Base-by-base conservation (phyloP, 2,797 vertebrate species). In the Falco rusticolus region DNA sequence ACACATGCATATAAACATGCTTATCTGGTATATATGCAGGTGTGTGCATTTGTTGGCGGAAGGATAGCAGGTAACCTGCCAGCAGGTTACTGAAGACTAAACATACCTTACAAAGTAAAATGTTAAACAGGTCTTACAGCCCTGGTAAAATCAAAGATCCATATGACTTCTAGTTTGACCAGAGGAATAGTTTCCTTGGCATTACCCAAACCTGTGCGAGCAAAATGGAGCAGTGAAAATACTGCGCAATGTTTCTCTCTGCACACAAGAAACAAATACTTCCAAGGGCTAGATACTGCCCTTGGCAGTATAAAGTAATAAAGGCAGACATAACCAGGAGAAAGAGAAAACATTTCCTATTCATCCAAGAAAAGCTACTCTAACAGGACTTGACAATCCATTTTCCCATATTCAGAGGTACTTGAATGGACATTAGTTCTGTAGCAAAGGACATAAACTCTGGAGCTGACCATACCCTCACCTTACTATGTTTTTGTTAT, bases 211-310 rank as follows among this genome's bases (percentile, higher is more conserved):
- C 39, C 53, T 25, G 28, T 57, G 77, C 25, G 56, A 94, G 66
- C 43, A 84, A 94, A 91, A 80, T 6, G 5, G 75, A 85, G 53
- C 75, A 80, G 80, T 16, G 72, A 80, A 94, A 92, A 72, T 34
- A 89, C 26, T 87, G 92, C 6, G 19, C 56, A 77, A 37, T 74
- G 47, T 85, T 93, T 89, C 57, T 66, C 26, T 91, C 76, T 92
- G 78, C 63, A 89, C 64, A 71, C 33, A 90, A 85, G 60, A 83
- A 94, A 92, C 61, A 85, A 81, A 93, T 65, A 95, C 60, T 85
- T 96, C 57, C 78, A 89, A 94, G 86, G 78, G 88, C 90, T 84
- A 85, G 72, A 94, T 78, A 95, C 50, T 79, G 79, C 93, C 79
- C 53, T 75, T 74, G 89, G 94, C 92, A 71, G 65, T 87, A 43